Base-by-base conservation (phyloP, 1,140 invertebrate genomes). In the Euglossa dilemma region DNA sequence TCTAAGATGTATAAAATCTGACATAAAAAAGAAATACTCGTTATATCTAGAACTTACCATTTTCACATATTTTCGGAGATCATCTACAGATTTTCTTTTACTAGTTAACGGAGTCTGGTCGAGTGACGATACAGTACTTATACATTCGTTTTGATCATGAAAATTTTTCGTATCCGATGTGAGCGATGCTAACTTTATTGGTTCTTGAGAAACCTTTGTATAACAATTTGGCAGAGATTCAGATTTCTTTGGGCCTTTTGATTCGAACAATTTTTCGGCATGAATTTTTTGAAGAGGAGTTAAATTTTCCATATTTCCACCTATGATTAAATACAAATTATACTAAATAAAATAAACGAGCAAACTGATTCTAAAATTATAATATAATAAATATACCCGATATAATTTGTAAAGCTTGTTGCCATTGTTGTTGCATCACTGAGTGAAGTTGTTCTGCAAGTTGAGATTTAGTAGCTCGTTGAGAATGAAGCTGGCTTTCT, bases 361-460 rank as follows among this genome's bases (percentile, higher is more conserved):
- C n/a, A 23, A 18, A 25, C 14, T 1, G 8, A 54, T 25, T 5
- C 9, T 1, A 63, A 50, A 11, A 80, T 75, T 36, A 6, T 6
- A 59, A 67, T 83, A 12, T 14, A 11, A 5, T 52, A 8, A 36
- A 56, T 66, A 67, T 93, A 82, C 95, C 94, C 76, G 96, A 96
- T 64, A 97, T 96, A 80, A 97, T 97, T 83, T 95, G 95, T 25
- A 97, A 91, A 36, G 97, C 96, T 93, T 97, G 96, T 67, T 96
- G 95, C 97, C 97, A 97, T 90, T 97, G 97, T 59, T 95, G 95
- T 93, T 98, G 96, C 97, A 98, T 97, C 0, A 97, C 96, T 64
- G 94, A 95, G 92, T 97, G 97, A 85, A 98, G 92, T 91, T 97
- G 96, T 80, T 97, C 95, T 2, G 96, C 97, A 69, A 97, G 95